Evolutionary conservation across 2,888 invertebrate species (phyloP).

Genomic region (Leistus spinibarbis): DNA sequence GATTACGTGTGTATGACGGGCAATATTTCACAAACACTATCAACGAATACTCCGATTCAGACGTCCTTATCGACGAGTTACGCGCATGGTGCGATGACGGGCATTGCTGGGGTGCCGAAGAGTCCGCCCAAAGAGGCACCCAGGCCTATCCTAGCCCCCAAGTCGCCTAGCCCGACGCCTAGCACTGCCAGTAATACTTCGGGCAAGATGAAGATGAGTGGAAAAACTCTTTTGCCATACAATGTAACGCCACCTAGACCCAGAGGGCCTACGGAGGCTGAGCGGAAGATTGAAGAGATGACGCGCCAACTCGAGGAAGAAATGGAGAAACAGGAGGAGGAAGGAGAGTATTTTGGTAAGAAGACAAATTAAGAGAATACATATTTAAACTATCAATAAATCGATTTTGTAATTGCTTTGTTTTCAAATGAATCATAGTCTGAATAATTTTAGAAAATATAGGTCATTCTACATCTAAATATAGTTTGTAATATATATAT

Average conservation of each 20-base stretch:
- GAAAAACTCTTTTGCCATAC: conserved; percentile 80
- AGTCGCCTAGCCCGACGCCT: conserved; percentile 70
- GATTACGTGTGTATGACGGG: conserved; percentile 86
- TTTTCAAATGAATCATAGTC: too few species aligned
- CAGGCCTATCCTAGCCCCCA: conserved; percentile 52
- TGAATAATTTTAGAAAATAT: not conserved
- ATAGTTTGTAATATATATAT: too few species aligned
- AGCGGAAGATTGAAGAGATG: conserved; percentile 90
- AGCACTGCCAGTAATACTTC: conserved; percentile 61
- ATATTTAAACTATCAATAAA: not conserved
- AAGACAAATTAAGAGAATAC: conserved; percentile 21
- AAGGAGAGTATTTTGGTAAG: conserved; percentile 96
- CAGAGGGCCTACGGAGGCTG: conserved; percentile 89
- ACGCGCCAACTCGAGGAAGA: conserved; percentile 92
- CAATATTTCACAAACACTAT: conserved; percentile 60
- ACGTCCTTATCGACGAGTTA: conserved; percentile 55
- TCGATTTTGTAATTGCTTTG: too few species aligned
- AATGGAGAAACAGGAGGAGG: conserved; percentile 93
- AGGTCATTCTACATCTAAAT: not conserved
- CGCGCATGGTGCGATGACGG: conserved; percentile 56
- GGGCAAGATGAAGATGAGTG: conserved; percentile 59
- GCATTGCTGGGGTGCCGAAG: conserved; percentile 59
- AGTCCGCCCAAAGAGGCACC: conserved; percentile 49
- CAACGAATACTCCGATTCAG: conserved; percentile 58
- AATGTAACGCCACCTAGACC: conserved; percentile 88